Base-by-base conservation (phyloP, 2,888 invertebrate genomes). In the Eristalis tenax region DNA sequence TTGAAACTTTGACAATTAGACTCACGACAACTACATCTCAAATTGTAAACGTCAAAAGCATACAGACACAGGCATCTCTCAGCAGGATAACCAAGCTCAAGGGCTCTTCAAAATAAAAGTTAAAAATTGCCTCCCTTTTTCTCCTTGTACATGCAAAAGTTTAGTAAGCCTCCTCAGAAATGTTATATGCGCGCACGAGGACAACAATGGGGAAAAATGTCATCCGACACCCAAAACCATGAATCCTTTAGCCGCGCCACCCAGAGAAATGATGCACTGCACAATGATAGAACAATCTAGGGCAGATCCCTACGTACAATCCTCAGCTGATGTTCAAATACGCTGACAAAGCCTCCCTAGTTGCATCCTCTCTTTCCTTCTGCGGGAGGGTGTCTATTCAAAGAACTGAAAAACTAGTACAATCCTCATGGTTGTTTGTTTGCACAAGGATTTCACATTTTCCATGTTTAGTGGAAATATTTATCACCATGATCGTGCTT, bases 341-440 rank as follows among this genome's bases (percentile, higher is more conserved):
- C 18, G 18, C 50, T 50, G 50, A 59, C 64, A 68, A 56, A 61
- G 68, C 38, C 18, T 22, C 61, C 38, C 35, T 59, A 8, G 26
- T 26, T 26, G 26, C 26, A 3, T 3, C 3, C 26, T 26, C 2
- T 1, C 26, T 8, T 28, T 69, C 38, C 73, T 38, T 61, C 64
- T 43, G n/a, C n/a, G 8, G 10, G 32, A 1, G 4, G 4, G 4
- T 4, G 28, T 5, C 50, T 18, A 18, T 50, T 50, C 59, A 59
- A 23, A 59, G 13, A 59, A 75, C 73, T 83, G 75, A 78, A 66
- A 83, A 83, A 75, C 75, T 83, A 66, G 86, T 69, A 75, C 74
- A 78, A 74, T 78, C 32, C 61, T 78, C 32, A 28, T 83, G 22
- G 40, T 59, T 66, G 74, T 78, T 64, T 86, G 82, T 73, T 83